phyloP scores from a whole-genome alignment of 2,797 vertebrate species.

The Argentina silus region DNA sequence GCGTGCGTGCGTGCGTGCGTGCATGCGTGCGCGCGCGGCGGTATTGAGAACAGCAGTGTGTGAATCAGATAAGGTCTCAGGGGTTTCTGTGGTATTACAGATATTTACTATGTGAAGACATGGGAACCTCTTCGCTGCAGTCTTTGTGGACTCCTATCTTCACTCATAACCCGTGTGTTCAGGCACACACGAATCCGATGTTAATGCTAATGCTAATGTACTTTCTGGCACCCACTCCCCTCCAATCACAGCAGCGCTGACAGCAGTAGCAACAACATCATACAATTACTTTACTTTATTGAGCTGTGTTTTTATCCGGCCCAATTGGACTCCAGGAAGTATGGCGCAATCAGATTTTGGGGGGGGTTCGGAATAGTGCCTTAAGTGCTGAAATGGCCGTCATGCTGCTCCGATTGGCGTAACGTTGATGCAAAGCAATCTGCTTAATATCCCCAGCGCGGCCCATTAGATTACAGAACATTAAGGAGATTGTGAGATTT shows the following conservation, averaged over 20 bases:
- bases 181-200: slow-evolving; percentile 50
- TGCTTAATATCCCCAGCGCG: slow-evolving; percentile 66
- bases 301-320: slow-evolving; percentile 63
- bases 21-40: slow-evolving; percentile 2
- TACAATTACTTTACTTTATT: slow-evolving; percentile 57
- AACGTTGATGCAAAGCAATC: slow-evolving; percentile 65
- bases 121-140: neutral
- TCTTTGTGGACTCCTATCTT: neutral
- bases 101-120: neutral
- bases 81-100: slow-evolving; percentile 41
- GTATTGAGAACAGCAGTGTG: slow-evolving; percentile 12
- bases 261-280: slow-evolving; percentile 56
- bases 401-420: slow-evolving; percentile 59
- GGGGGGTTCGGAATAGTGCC: slow-evolving; percentile 39
- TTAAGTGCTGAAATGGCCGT: slow-evolving; percentile 66
- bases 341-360: slow-evolving; percentile 57
- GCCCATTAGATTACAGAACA: slow-evolving; percentile 70
- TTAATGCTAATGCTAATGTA: slow-evolving; percentile 42
- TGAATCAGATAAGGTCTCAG: slow-evolving; percentile 52
- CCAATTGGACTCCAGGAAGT: slow-evolving; percentile 63
- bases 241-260: slow-evolving; percentile 62
- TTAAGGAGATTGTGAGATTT: slow-evolving; percentile 71
- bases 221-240: neutral
- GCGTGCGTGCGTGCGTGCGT: slow-evolving; percentile 36
- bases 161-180: no score